Evolutionary conservation across 1,140 invertebrate genomes (phyloP).

Genomic region (Drosophila seguyi): DNA sequence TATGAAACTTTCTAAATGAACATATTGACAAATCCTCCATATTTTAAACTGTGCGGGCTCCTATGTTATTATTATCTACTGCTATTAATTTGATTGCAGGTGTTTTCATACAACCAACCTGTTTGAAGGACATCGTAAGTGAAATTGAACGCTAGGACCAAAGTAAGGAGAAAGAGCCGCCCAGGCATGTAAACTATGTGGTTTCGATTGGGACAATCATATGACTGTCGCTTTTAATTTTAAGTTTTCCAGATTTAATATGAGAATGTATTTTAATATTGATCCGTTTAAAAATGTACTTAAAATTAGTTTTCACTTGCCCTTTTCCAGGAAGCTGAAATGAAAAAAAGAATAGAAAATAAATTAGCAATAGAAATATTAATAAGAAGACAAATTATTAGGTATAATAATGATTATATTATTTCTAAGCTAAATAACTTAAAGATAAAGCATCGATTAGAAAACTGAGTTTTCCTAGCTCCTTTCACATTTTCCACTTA

Average conservation of each 20-base stretch:
- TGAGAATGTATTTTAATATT: background rate
- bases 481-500: conserved; percentile 29
- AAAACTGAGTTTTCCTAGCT: background rate
- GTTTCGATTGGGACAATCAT: conserved; percentile 18
- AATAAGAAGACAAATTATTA: no score
- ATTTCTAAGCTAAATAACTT: no score
- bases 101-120: conserved; percentile 36
- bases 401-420: no score
- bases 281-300: background rate
- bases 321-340: conserved; percentile 2
- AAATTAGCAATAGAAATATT: background rate
- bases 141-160: conserved; percentile 68
- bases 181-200: conserved; percentile 30
- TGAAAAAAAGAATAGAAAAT: background rate
- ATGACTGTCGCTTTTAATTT: background rate
- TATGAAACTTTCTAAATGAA: no score
- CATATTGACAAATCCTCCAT: no score
- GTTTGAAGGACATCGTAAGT: conserved; percentile 75
- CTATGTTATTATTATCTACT: no score
- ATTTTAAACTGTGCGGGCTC: no score
- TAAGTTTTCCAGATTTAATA: background rate
- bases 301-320: background rate
- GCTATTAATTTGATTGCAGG: background rate
- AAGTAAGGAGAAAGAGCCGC: conserved; percentile 3
- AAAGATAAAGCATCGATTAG: background rate